phyloP scores from a whole-genome alignment of 2,888 invertebrate species.

The Caradrina clavipalpis region DNA sequence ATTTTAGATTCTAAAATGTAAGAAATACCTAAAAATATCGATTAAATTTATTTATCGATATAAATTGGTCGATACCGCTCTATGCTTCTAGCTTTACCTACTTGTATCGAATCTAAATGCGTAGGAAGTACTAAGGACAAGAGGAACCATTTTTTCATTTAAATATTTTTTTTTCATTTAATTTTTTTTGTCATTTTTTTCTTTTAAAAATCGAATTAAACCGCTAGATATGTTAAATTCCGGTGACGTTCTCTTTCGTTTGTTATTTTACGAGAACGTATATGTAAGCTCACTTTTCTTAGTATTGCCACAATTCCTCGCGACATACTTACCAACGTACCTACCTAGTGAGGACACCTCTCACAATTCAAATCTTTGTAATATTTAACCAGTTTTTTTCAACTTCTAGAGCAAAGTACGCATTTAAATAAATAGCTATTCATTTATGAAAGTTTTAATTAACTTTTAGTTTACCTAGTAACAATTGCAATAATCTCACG shows the following conservation, averaged over 20 bases:
- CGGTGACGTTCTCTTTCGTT: too few species aligned
- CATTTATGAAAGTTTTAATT: conserved; percentile 3
- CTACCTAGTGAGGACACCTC: not conserved
- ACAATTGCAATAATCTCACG: conserved; percentile 74
- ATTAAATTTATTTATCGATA: not conserved
- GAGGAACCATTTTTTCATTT: not conserved
- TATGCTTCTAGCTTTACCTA: not conserved
- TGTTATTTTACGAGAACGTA: too few species aligned
- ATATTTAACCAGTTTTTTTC: not conserved
- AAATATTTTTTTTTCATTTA: too few species aligned
- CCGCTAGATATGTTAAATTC: too few species aligned
- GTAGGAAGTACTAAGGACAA: not conserved
- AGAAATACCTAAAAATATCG: not conserved
- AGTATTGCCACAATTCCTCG: not conserved
- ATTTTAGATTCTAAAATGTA: not conserved
- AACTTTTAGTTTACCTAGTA: not conserved
- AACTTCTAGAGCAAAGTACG: not conserved
- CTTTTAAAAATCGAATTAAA: too few species aligned
- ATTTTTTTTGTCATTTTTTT: too few species aligned
- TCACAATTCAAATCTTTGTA: not conserved
- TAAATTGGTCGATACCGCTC: not conserved
- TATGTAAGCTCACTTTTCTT: not conserved
- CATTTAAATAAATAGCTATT: not conserved
- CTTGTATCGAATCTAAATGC: not conserved
- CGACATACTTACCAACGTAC: too few species aligned